These are phyloP conservation scores for Neosilurus hyrtlii DNA, from an alignment of 2,797 vertebrate species.

Conservation along the genomic window DNA sequence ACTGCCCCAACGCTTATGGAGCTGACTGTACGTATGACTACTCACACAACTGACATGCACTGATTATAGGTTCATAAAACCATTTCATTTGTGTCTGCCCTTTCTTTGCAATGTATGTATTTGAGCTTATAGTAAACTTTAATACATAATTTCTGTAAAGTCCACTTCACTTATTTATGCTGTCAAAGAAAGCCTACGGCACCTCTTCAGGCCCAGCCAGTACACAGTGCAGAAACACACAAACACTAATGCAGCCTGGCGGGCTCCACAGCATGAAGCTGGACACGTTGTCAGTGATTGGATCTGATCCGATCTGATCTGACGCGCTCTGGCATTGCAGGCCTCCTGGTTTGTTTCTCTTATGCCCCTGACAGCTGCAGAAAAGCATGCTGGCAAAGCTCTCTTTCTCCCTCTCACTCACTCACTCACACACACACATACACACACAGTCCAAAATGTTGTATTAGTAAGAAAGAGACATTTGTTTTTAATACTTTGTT, in stretches of 20 bases:
- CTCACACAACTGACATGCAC: not conserved
- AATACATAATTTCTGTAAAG: not conserved
- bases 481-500: not conserved
- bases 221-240: constrained; percentile 26
- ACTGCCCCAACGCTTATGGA: too few relatives aligned
- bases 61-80: not conserved
- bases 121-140: constrained; percentile 8
- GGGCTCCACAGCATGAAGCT: constrained; percentile 31
- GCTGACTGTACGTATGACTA: not conserved
- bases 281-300: constrained; percentile 44
- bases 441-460: constrained; percentile 10
- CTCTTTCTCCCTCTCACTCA: constrained; percentile 27
- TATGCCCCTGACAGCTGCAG: constrained; percentile 47
- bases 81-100: not conserved
- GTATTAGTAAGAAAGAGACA: not conserved
- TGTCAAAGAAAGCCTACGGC: constrained; percentile 30
- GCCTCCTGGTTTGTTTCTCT: constrained; percentile 24
- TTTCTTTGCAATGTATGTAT: not conserved
- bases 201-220: constrained; percentile 30
- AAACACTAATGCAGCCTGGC: constrained; percentile 39
- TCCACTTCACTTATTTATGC: constrained; percentile 27
- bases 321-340: constrained; percentile 35
- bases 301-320: constrained; percentile 52
- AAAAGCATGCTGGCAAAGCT: constrained; percentile 29
- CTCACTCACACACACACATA: constrained; percentile 32